Evolutionary conservation across 2,113 vertebrate genomes (phyloP).

Genomic region (Passer domesticus): DNA sequence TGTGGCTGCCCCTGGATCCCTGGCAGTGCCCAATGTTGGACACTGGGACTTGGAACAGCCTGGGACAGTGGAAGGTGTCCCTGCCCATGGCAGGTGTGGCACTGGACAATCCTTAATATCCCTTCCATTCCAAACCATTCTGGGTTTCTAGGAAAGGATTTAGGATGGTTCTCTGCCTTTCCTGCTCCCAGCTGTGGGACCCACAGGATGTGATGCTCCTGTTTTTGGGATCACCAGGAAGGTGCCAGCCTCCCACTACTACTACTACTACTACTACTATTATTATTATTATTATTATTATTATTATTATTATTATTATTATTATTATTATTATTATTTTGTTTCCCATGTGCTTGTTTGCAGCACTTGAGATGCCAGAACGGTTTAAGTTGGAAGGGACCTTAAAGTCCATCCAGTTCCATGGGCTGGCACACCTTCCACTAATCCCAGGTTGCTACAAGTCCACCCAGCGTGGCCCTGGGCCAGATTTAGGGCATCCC

Average conservation of each 20-base stretch:
- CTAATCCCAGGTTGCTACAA: background rate
- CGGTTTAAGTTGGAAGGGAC: background rate
- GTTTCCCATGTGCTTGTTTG: background rate
- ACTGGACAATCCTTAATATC: background rate
- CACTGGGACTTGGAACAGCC: background rate
- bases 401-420: background rate
- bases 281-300: background rate
- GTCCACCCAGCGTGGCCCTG: background rate
- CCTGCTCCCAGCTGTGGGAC: background rate
- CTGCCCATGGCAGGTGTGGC: background rate
- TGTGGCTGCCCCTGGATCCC: background rate
- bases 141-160: background rate
- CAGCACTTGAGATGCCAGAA: background rate
- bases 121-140: background rate
- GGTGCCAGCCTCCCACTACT: background rate
- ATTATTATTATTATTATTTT: too few relatives aligned
- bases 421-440: background rate
- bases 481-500: background rate
- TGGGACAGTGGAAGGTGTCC: background rate
- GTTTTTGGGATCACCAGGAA: background rate
- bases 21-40: background rate
- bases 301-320: background rate
- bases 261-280: too few relatives aligned
- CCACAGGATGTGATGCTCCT: accelerated
- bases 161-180: background rate